Evolutionary conservation across 2,888 invertebrate species (phyloP).

Genomic region (Sylvicola cinctus): DNA sequence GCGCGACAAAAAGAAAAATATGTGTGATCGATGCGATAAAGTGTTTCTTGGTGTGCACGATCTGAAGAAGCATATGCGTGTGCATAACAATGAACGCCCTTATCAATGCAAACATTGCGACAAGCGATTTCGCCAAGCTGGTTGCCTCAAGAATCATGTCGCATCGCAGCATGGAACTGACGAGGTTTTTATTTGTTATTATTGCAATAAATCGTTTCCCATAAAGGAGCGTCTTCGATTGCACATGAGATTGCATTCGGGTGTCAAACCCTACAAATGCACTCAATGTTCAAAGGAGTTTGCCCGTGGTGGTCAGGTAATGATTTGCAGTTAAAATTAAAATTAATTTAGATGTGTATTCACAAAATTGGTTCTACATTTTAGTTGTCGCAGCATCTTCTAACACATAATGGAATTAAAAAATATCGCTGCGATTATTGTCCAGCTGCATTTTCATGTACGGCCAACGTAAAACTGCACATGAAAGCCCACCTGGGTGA

Average conservation of each 20-base stretch:
- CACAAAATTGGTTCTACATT: conserved; percentile 7
- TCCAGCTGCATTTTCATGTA: conserved; percentile 44
- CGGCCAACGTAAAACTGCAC: conserved; percentile 39
- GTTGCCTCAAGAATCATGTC: conserved; percentile 40
- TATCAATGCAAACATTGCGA: conserved; percentile 39
- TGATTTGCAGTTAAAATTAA: not conserved
- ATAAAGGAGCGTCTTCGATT: conserved; percentile 51
- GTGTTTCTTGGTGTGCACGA: conserved; percentile 40
- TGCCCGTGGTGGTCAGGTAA: conserved; percentile 51
- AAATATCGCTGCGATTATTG: conserved; percentile 53
- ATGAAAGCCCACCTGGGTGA: conserved; percentile 50
- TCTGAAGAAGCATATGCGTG: conserved; percentile 41
- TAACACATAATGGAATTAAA: conserved; percentile 50
- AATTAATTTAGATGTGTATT: not conserved
- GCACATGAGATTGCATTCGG: conserved; percentile 53
- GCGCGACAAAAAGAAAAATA: conserved; percentile 20
- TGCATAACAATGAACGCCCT: conserved; percentile 42
- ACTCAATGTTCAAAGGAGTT: conserved; percentile 40
- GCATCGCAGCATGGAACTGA: conserved; percentile 20
- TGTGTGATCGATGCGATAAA: conserved; percentile 42
- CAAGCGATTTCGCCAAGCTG: conserved; percentile 39
- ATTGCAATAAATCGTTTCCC: conserved; percentile 56
- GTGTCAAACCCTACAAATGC: conserved; percentile 45
- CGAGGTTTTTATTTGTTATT: conserved; percentile 40
- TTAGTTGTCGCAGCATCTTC: conserved; percentile 39